Evolutionary conservation across 2,888 invertebrate genomes (phyloP).

Genomic region (Pilophorus perplexus): DNA sequence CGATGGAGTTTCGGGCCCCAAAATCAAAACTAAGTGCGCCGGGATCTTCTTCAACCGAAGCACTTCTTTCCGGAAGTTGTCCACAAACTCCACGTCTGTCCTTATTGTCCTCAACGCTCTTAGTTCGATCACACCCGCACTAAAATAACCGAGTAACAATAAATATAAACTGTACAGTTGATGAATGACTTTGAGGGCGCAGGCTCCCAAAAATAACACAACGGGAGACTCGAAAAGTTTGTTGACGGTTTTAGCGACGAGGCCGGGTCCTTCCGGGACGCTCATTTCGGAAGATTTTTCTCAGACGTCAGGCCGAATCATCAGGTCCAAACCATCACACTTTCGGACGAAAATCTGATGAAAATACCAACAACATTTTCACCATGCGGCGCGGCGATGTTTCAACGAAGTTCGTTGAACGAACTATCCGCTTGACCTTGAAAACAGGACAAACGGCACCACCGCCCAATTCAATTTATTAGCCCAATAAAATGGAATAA

Average conservation of each 20-base stretch:
- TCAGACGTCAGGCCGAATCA: too few relatives aligned
- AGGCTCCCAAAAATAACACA: slow-evolving; percentile 1
- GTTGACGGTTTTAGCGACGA: slow-evolving; percentile 14
- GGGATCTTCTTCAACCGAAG: slow-evolving; percentile 57
- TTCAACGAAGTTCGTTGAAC: too few relatives aligned
- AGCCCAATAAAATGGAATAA: too few relatives aligned
- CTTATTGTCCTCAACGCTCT: slow-evolving; percentile 1
- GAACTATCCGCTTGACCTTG: too few relatives aligned
- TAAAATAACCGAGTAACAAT: background rate
- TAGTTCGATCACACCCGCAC: background rate
- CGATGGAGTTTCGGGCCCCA: slow-evolving; percentile 62
- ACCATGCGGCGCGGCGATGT: too few relatives aligned
- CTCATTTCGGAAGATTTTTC: too few relatives aligned
- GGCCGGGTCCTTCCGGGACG: background rate
- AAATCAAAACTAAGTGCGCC: slow-evolving; percentile 67
- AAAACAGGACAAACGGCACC: too few relatives aligned
- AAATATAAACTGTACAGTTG: slow-evolving; percentile 27
- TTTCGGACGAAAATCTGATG: too few relatives aligned
- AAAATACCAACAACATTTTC: too few relatives aligned
- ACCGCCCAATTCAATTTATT: too few relatives aligned
- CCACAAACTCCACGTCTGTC: slow-evolving; percentile 26
- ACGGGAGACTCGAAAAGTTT: slow-evolving; percentile 11
- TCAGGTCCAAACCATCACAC: too few relatives aligned
- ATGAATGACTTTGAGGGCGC: slow-evolving; percentile 15
- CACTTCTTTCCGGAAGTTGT: slow-evolving; percentile 6